A percentile compares a stretch with the other conserved stretches of the same genome.
phyloP scores from a whole-genome alignment of 2,113 vertebrate genomes.

The Brachyhypopomus gauderio region DNA sequence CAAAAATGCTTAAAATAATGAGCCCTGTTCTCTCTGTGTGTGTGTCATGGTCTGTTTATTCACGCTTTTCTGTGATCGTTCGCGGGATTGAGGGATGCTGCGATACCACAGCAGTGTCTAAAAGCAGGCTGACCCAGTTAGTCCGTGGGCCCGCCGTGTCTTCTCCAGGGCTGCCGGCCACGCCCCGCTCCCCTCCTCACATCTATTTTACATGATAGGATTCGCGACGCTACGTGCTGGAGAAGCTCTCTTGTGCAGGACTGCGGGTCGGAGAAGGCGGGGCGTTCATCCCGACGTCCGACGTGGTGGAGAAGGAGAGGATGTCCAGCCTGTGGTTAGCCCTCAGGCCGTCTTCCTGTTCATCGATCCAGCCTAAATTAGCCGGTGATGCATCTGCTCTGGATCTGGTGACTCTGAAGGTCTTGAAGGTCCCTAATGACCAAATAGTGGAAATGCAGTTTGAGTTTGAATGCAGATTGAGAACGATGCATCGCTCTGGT shows the following conservation, averaged over 20 bases:
- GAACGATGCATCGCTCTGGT: no score
- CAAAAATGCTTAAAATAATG: not conserved
- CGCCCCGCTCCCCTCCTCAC: slow-evolving; percentile 38
- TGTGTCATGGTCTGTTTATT: not conserved
- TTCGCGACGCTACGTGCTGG: slow-evolving; percentile 20
- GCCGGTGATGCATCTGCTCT: not conserved
- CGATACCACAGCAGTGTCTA: slow-evolving; percentile 23
- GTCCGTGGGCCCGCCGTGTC: slow-evolving; percentile 16
- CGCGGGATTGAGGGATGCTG: not conserved
- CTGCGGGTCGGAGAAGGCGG: not conserved
- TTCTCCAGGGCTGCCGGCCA: not conserved
- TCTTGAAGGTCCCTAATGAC: not conserved
- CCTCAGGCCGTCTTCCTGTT: slow-evolving; percentile 6
- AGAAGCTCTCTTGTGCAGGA: slow-evolving; percentile 12
- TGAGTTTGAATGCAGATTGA: not conserved
- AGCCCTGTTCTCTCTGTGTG: not conserved
- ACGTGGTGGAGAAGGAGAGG: not conserved
- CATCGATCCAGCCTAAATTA: not conserved
- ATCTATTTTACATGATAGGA: slow-evolving; percentile 52
- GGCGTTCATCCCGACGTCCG: not conserved
- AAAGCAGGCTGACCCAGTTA: slow-evolving; percentile 58
- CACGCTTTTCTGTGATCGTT: not conserved
- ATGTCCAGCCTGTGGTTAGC: not conserved
- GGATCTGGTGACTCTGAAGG: not conserved
- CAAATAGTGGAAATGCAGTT: not conserved